These are phyloP conservation scores for Diorhabda sublineata DNA, from an alignment of 1,140 invertebrate genomes.

Conservation along the genomic window DNA sequence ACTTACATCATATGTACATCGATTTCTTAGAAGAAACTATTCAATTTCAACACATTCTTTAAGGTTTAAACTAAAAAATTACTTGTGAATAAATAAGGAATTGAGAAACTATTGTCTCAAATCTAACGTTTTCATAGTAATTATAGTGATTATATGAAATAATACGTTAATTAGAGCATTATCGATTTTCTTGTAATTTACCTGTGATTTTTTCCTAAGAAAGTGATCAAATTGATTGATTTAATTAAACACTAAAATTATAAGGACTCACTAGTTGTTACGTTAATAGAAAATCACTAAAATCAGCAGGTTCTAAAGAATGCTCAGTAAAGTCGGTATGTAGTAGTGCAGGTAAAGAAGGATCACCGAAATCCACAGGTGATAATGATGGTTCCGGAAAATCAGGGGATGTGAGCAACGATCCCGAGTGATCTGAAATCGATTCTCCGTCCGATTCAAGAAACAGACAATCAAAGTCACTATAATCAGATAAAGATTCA, in stretches of 20 bases:
- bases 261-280: conserved; percentile 23
- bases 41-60: no score
- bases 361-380: conserved; percentile 41
- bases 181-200: no score
- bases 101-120: no score
- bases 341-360: conserved; percentile 39
- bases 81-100: no score
- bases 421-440: conserved; percentile 46
- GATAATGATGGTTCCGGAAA: conserved; percentile 42
- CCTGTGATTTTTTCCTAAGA: neutral
- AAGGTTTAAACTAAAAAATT: no score
- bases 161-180: no score
- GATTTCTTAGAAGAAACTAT: no score
- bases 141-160: no score
- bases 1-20: no score
- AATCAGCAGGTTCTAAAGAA: conserved; percentile 35
- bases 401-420: conserved; percentile 42
- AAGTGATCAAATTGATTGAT: neutral
- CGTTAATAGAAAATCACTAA: conserved; percentile 43
- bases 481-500: conserved; percentile 33
- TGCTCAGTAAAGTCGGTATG: conserved; percentile 42
- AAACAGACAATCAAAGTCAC: conserved; percentile 48
- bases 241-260: neutral
- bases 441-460: conserved; percentile 56
- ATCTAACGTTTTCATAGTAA: no score